A percentile compares a stretch with the other conserved stretches of the same genome.
Conservation (phyloP, 1,140 invertebrate genomes). For the Acromyrmex heyeri region DNA sequence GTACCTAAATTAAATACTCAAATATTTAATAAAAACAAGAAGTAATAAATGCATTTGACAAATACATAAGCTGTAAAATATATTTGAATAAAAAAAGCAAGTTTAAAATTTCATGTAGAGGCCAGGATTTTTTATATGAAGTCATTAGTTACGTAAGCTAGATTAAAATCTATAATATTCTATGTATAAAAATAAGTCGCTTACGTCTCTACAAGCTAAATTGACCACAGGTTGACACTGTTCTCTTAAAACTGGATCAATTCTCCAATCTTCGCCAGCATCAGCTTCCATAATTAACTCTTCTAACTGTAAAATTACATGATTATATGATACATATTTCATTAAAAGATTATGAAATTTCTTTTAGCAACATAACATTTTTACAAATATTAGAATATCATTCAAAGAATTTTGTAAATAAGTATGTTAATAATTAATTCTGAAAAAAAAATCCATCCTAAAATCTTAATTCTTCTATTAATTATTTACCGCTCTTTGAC, state of each 20-base stretch:
- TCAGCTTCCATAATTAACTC: slow-evolving; percentile 93
- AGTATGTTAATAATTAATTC: background rate
- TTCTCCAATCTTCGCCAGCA: slow-evolving; percentile 95
- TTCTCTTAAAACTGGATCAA: slow-evolving; percentile 95
- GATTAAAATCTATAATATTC: background rate
- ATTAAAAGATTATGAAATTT: slow-evolving; percentile 23
- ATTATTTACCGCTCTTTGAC: slow-evolving; percentile 89
- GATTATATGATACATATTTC: slow-evolving; percentile 22
- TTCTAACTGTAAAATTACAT: slow-evolving; percentile 88
- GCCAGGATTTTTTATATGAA: background rate
- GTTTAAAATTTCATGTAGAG: slow-evolving; percentile 4
- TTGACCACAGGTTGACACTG: slow-evolving; percentile 95
- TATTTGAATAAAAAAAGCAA: background rate
- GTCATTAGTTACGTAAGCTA: background rate
- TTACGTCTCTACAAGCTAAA: slow-evolving; percentile 89
- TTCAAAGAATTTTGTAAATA: slow-evolving; percentile 43
- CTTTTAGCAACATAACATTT: slow-evolving; percentile 75
- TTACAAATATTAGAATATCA: slow-evolving; percentile 7
- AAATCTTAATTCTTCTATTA: slow-evolving; percentile 17
- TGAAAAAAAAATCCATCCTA: background rate
- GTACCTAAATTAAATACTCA: slow-evolving; percentile 77
- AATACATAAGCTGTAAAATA: background rate
- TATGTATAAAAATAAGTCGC: slow-evolving; percentile 39
- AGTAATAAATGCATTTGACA: background rate
- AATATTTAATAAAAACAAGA: background rate